Evolutionary conservation across 2,797 vertebrate species (phyloP), one percentile per base, ranked within the genome.

Genomic region (Mionectes olivaceus): DNA sequence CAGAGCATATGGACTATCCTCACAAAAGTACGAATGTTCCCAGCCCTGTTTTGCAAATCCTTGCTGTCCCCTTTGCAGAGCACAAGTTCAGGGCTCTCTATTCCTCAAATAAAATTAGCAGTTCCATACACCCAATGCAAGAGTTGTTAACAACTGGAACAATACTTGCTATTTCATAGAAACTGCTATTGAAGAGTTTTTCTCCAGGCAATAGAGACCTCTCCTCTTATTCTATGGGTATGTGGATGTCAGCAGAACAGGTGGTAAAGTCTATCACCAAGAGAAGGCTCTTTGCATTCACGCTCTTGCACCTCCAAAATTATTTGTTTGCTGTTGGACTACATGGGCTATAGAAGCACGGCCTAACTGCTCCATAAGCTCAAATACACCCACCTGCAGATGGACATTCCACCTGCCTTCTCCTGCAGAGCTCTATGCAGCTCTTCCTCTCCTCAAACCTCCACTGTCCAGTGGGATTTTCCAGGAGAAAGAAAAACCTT

Each of bases 151-250:
- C 44, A 53, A 11, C 33, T 46, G 46, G 47, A 50, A 41, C 32
- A 53, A 4, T 3, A 57, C 17, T 52, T 79, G 2, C 5, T 14
- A 16, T 46, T 82, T 91, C 65, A 64, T 10, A 49, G n/a, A 65
- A 57, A 37, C 2, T 4, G 2, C 47, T 50, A 41, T 5, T 56
- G 49, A 10, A 83, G 6, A 1, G 0, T 28, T 69, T 49, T 76
- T 60, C 44, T 67, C 18, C 11, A 30, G 8, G 12, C 30, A 75
- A 28, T 21, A 19, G 27, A 90, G 37, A 60, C 32, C 21, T 68
- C 18, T 47, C 39, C 67, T 30, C 39, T 12, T 46, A 28, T 41
- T 57, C 69, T 39, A 7, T 0, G 3, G 41, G 28, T 17, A 30
- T 0, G 9, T 7, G 9, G 46, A 24, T 23, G 9, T 43, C 61